phyloP scores from a whole-genome alignment of 2,113 vertebrate species.

The Anolis sagrei region DNA sequence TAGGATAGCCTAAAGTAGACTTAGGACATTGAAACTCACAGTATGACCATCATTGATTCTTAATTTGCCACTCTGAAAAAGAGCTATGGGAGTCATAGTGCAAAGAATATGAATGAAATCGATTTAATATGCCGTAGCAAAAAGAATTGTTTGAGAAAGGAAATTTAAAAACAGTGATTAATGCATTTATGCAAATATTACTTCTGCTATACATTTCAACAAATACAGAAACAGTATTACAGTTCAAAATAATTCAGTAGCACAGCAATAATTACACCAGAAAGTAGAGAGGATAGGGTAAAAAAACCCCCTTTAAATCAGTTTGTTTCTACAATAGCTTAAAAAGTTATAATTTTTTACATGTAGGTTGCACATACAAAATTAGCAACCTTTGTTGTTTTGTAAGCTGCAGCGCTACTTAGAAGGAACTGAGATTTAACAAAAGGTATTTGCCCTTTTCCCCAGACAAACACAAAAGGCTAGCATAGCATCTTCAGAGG shows the following conservation, averaged over 20 bases:
- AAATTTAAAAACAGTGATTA: background rate
- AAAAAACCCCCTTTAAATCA: background rate
- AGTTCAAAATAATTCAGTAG: background rate
- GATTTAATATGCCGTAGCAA: background rate
- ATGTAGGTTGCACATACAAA: background rate
- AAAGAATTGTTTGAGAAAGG: background rate
- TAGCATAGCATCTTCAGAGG: background rate
- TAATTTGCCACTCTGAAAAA: background rate
- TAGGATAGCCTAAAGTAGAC: no score
- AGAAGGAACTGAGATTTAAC: background rate
- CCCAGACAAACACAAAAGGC: no score
- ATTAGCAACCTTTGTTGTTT: background rate
- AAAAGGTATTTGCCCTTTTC: background rate
- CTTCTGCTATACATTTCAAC: no score
- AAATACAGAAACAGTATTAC: background rate
- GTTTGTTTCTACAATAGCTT: background rate
- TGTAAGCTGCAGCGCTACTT: background rate
- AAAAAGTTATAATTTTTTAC: background rate
- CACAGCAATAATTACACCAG: background rate
- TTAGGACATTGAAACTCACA: no score
- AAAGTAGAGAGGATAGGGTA: background rate
- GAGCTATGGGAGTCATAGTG: background rate
- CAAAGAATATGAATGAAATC: background rate
- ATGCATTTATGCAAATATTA: background rate
- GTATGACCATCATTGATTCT: no score